Base-by-base conservation (phyloP, 2,113 vertebrate genomes). In the Elephantulus edwardii region DNA sequence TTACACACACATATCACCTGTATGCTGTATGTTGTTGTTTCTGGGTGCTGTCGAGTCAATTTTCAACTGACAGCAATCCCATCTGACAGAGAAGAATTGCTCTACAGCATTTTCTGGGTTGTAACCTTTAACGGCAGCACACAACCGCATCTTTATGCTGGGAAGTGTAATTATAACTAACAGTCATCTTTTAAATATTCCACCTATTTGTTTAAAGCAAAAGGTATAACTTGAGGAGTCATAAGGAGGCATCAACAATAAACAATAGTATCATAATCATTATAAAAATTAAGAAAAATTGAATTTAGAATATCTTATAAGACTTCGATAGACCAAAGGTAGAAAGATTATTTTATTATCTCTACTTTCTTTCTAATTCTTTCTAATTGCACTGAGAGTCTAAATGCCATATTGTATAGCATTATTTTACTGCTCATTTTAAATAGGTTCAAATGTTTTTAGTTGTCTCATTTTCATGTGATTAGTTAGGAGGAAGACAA, bases 361-460 rank as follows among this genome's bases (percentile, higher is more conserved):
- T 83, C 70, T 48, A 74, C 78, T 14, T 80, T 60, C 60, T 52
- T 24, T 12, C 10, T 60, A 79, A 71, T 88, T 38, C 83, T 64
- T 54, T 91, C 50, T 42, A 79, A 78, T 11, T 35, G 10, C 16
- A 64, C 4, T 77, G 52, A 2, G 91, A 81, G 12, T 44, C 50
- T 68, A 46, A 91, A 44, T 48, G 24, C 66, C 30, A 16, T 16
- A 80, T 16, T 33, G 60, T 33, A 58, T 38, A 78, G 11, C 1
- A 60, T 40, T 28, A 46, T 5, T 88, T 68, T 56, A 58, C 7
- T 90, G 38, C 54, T 90, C 62, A 68, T 74, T 89, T 91, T 71
- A 81, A 64, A 75, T 33, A 54, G 9, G 76, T 17, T 83, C 20
- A 80, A 68, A 88, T 35, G 74, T 64, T 17, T 94, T 82, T 79